Base-by-base conservation (phyloP, 2,797 vertebrate species). In the Periparus ater region DNA sequence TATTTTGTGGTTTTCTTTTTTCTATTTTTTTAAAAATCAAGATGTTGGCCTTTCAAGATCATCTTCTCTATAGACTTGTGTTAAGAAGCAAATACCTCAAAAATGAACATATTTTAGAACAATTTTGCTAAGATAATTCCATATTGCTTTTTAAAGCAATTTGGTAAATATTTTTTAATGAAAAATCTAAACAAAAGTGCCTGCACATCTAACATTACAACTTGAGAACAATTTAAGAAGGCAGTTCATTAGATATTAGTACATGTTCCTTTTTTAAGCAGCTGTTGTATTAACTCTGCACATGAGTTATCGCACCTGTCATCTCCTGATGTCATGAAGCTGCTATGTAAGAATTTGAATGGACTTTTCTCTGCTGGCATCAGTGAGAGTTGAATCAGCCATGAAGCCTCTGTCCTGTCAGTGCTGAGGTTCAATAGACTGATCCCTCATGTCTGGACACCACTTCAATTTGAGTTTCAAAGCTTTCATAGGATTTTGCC, bases 221-320 rank as follows among this genome's bases (percentile, higher is more conserved):
- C 50, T 45, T 30, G 32, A 94, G 67, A 76, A 70, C 17, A 68
- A 78, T 17, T 58, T 48, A 22, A 58, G 76, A 75, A 68, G 45
- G 9, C 21, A 36, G 7, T 80, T 85, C 67, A 57, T 44, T 40
- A 81, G n/a, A 48, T 57, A 84, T 40, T 65, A 78, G 70, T 22
- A 38, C 6, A 85, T 81, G n/a, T 20, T 73, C 15, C 81, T 55
- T 84, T 85, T 73, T 66, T n/a, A 79, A 73, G 58, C 95, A 95
- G 91, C 91, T 95, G 95, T 78, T 91, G n/a, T 48, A 70, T 60
- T 72, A 94, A 78, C 84, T 78, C 70, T 75, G 47, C 54, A 51
- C 61, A 77, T 16, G n/a, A 82, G 17, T 88, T 91, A 68, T 0
- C 62, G 82, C 94, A 93, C 73, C 95, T 95, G 93, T 72, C 90